A percentile compares a stretch with the other conserved stretches of the same genome.
Evolutionary conservation across 2,888 invertebrate genomes (phyloP).

Genomic region (Calameuta filiformis): DNA sequence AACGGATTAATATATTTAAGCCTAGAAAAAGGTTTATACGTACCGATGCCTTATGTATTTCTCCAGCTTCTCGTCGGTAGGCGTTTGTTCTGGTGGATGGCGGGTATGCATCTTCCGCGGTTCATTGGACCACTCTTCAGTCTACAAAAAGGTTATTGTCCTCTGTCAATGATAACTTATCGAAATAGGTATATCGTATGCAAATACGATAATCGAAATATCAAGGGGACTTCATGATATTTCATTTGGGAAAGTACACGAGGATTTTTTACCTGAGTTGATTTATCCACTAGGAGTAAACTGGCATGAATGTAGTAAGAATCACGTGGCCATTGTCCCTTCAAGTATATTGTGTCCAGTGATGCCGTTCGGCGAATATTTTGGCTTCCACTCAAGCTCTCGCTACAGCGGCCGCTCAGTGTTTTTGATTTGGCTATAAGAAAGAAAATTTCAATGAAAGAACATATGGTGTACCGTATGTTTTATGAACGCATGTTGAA

Average conservation of each 20-base stretch:
- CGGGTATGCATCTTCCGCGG: slow-evolving; percentile 67
- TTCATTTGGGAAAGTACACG: slow-evolving; percentile 16
- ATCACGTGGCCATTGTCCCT: slow-evolving; percentile 83
- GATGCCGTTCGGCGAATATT: slow-evolving; percentile 82
- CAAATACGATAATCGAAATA: slow-evolving; percentile 29
- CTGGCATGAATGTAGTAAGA: slow-evolving; percentile 76
- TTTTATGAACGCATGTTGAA: not conserved
- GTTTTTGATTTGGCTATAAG: slow-evolving; percentile 69
- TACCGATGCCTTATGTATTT: slow-evolving; percentile 69
- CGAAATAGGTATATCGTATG: not conserved
- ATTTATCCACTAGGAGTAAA: slow-evolving; percentile 79
- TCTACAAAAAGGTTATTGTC: slow-evolving; percentile 66
- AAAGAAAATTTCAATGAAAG: slow-evolving; percentile 20
- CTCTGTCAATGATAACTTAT: not conserved
- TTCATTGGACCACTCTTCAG: slow-evolving; percentile 74
- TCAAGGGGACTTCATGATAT: not conserved
- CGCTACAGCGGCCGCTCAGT: slow-evolving; percentile 66
- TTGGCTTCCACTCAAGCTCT: slow-evolving; percentile 71
- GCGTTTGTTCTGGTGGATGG: slow-evolving; percentile 60
- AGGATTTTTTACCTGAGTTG: slow-evolving; percentile 75
- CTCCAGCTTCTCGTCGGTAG: slow-evolving; percentile 71
- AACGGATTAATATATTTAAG: slow-evolving; percentile 37
- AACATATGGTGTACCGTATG: not conserved
- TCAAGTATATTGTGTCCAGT: slow-evolving; percentile 81
- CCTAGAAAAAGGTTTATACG: slow-evolving; percentile 57